These are phyloP conservation scores for Brachyalestes nurse DNA, from an alignment of 2,797 vertebrate species.

Conservation along the genomic window DNA sequence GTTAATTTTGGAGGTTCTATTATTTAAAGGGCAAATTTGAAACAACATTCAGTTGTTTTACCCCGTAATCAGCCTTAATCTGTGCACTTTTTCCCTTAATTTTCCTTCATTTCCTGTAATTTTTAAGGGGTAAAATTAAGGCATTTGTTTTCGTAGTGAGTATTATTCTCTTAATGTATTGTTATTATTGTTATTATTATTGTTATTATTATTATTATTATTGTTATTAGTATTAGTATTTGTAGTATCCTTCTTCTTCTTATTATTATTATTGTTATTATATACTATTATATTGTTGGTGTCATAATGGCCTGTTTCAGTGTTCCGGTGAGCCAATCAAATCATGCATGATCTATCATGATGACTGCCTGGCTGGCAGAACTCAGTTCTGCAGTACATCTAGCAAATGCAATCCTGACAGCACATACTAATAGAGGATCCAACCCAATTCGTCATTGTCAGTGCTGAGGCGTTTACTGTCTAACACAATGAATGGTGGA, in stretches of 20 bases:
- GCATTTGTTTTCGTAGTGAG: no score
- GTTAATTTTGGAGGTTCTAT: no score
- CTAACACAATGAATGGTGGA: conserved; percentile 14
- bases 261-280: background rate
- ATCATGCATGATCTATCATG: conserved; percentile 3
- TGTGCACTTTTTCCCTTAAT: no score
- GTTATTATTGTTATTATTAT: no score
- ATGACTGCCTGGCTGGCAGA: conserved; percentile 18
- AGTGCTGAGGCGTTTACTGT: conserved; percentile 23
- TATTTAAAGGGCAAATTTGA: no score
- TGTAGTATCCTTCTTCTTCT: no score
- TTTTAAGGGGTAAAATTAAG: no score
- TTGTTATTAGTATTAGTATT: background rate
- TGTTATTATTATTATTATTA: background rate
- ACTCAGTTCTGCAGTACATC: conserved; percentile 11
- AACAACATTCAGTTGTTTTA: no score
- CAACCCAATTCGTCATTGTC: conserved; percentile 20
- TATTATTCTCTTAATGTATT: no score
- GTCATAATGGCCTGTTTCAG: background rate
- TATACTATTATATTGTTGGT: no score
- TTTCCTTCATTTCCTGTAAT: no score
- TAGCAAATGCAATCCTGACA: conserved; percentile 20
- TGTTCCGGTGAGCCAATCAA: background rate
- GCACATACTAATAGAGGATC: conserved; percentile 18
- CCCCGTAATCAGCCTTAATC: no score